phyloP scores from a whole-genome alignment of 2,113 vertebrate species.

The Oplegnathus fasciatus region DNA sequence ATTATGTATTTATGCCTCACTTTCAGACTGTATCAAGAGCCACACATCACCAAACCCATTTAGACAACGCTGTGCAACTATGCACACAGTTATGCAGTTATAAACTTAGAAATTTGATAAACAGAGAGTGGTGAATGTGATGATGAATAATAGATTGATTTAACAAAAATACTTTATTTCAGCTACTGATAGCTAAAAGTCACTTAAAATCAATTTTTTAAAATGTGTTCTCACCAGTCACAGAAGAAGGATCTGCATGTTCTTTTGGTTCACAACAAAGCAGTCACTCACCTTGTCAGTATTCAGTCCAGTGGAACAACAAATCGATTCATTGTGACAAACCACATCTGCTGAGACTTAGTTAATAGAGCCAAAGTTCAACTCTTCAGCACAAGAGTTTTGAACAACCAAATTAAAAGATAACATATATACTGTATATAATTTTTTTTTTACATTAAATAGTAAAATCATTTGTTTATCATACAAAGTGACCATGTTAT shows the following conservation, averaged over 20 bases:
- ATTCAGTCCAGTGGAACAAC: conserved; percentile 2
- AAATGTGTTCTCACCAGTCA: neutral
- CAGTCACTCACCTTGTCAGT: conserved; percentile 33
- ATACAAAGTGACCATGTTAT: neutral
- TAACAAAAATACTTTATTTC: neutral
- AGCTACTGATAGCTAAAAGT: neutral
- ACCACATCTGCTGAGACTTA: conserved; percentile 1
- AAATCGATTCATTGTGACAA: conserved; percentile 19
- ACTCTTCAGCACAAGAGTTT: neutral
- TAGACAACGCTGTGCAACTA: neutral
- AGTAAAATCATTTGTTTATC: neutral
- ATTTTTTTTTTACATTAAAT: too few species aligned
- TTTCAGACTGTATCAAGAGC: conserved; percentile 8
- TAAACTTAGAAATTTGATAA: neutral
- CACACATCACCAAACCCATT: neutral
- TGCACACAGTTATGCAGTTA: neutral
- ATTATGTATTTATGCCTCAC: neutral
- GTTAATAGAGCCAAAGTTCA: neutral
- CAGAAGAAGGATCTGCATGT: conserved; percentile 10
- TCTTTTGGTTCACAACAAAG: conserved; percentile 28
- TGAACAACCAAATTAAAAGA: neutral
- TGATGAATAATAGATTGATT: conserved; percentile 16
- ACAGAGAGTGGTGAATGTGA: conserved; percentile 9
- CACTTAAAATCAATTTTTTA: conserved; percentile 34
- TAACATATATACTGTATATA: too few species aligned